Conservation (phyloP, 2,797 vertebrate species). For the Cyclura pinguis region DNA sequence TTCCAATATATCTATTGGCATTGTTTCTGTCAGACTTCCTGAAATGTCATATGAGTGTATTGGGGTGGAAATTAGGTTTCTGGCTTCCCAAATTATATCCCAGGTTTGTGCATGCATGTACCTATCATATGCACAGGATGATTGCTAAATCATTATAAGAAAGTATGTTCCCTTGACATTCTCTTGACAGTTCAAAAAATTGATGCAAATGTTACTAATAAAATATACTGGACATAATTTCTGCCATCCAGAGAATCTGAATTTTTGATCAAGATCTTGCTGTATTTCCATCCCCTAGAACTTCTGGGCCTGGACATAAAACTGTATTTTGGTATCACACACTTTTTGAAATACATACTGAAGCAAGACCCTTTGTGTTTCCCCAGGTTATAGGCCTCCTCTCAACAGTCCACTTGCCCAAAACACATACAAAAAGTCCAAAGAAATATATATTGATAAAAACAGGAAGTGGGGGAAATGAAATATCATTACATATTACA, state of each 20-base stretch:
- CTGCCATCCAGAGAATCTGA: too few relatives aligned
- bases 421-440: background rate
- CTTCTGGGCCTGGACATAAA: background rate
- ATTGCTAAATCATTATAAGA: background rate
- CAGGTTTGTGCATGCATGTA: background rate
- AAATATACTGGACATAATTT: too few relatives aligned
- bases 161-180: too few relatives aligned
- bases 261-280: background rate
- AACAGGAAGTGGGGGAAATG: background rate
- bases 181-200: too few relatives aligned
- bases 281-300: background rate
- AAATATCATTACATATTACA: background rate
- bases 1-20: background rate
- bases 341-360: background rate
- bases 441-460: background rate
- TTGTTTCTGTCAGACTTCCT: background rate
- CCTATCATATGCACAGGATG: background rate
- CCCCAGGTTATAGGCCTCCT: too few relatives aligned
- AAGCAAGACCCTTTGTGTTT: background rate
- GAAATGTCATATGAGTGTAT: background rate
- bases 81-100: background rate
- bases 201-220: too few relatives aligned
- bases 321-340: background rate
- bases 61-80: background rate
- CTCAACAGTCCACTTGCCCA: background rate